Evolutionary conservation across 2,113 vertebrate genomes (phyloP), one percentile per base, ranked within the genome.

Genomic region (Seriola quinqueradiata): DNA sequence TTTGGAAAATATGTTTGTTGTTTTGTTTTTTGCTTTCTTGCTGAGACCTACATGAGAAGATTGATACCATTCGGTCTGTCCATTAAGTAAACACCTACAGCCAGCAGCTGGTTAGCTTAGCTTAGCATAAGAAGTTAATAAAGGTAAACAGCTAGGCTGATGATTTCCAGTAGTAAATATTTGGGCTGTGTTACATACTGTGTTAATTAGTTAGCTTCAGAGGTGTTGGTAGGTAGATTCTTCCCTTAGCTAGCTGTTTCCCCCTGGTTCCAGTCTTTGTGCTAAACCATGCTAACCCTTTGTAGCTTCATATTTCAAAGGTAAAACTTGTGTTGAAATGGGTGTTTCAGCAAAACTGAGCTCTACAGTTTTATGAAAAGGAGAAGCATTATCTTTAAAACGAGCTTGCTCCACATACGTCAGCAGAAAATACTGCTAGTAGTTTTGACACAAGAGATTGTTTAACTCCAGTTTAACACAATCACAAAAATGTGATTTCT

Each of bases 391-490:
- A 13, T 54, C 14, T 76, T 34, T 38, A 55, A 61, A 77, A 77
- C 17, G 66, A 83, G 7, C 10, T 54, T 23, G 8, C 19, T 50
- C 19, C 40, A 17, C 28, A 4, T 11, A 32, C 25, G 13, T 73
- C 72, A 9, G 70, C 59, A 71, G 19, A n/a, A 74, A 60, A 52
- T 64, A 25, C 7, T 13, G 50, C 64, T 42, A 50, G 34, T 50
- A 67, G 34, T 63, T 81, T 77, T 67, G 83, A 85, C 60, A 71
- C 4, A 8, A 40, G 40, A 48, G 12, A 21, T 75, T 64, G 78
- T 67, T 52, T 19, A 44, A 54, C 54, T 60, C 57, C 7, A 54
- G 34, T n/a, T 70, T 17, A 63, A 60, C 50, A 66, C 21, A 23
- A 36, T 36, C 34, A 38, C 36, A 73, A 67, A 75, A 78, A 73